These are phyloP conservation scores for Syngnathus rostellatus DNA, from an alignment of 2,797 vertebrate species.

Conservation along the genomic window DNA sequence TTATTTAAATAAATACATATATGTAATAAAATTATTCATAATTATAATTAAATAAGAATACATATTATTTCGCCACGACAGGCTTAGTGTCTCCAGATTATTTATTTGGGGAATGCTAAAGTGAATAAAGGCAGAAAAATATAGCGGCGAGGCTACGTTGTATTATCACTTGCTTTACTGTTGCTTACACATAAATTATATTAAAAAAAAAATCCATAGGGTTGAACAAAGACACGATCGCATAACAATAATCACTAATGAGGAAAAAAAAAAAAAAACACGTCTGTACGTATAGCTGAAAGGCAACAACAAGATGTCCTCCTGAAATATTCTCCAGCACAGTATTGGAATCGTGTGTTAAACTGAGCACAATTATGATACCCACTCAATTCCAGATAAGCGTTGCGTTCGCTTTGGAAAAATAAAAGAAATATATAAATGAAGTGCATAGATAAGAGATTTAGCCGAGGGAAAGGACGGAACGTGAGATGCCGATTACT, in stretches of 20 bases:
- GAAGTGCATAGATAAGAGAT: constrained; percentile 24
- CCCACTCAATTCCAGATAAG: neutral
- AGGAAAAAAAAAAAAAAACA: constrained; percentile 21
- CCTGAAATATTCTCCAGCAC: constrained; percentile 35
- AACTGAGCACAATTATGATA: neutral
- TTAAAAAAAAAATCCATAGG: too few relatives aligned
- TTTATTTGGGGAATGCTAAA: too few relatives aligned
- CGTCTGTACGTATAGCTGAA: constrained; percentile 38
- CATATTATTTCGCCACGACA: too few relatives aligned
- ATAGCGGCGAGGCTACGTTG: too few relatives aligned
- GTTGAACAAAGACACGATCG: constrained; percentile 12
- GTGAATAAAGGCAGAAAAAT: too few relatives aligned
- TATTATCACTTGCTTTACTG: too few relatives aligned
- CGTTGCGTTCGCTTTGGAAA: constrained; percentile 14
- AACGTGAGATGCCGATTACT: constrained; percentile 33
- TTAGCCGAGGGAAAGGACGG: constrained; percentile 19
- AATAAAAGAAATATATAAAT: neutral
- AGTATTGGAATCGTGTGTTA: constrained; percentile 7
- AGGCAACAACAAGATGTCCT: constrained; percentile 31
- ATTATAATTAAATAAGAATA: too few relatives aligned
- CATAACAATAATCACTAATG: constrained; percentile 53
- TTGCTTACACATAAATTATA: too few relatives aligned
- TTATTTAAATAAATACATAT: too few relatives aligned
- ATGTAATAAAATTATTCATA: too few relatives aligned
- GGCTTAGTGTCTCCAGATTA: too few relatives aligned